Evolutionary conservation across 2,113 vertebrate species (phyloP).

Genomic region (Petroica traversi): DNA sequence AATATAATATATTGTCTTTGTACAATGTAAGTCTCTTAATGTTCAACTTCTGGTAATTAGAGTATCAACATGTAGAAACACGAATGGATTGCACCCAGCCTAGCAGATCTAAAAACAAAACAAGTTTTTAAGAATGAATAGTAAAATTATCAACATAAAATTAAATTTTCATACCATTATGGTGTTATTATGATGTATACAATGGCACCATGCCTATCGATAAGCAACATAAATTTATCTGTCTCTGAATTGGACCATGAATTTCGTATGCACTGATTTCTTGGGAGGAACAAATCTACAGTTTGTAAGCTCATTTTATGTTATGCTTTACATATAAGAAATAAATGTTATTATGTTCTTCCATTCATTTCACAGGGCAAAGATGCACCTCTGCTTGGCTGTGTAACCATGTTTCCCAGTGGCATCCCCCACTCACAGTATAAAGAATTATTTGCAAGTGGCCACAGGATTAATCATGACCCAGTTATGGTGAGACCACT

Average conservation of each 20-base stretch:
- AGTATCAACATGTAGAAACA: not conserved
- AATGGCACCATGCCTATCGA: not conserved
- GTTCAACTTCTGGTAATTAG: not conserved
- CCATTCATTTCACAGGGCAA: not conserved
- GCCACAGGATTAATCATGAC: not conserved
- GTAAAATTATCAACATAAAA: not conserved
- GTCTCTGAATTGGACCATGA: not conserved
- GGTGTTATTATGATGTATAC: not conserved
- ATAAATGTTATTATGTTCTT: not conserved
- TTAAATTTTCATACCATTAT: not conserved
- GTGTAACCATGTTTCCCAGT: not conserved
- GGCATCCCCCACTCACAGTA: not conserved
- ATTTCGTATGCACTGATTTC: not conserved
- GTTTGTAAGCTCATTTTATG: not conserved
- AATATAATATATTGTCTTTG: conserved; percentile 22
- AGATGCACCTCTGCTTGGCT: not conserved
- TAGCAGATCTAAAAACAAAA: not conserved
- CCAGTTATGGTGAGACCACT: not conserved
- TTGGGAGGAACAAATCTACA: not conserved
- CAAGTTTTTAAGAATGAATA: not conserved
- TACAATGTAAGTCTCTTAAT: not conserved
- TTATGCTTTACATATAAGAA: not conserved
- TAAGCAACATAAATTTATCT: conserved; percentile 1
- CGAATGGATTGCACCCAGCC: not conserved
- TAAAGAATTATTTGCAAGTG: not conserved